phyloP scores from a whole-genome alignment of 2,113 vertebrate species.

The Formicarius rufipectus region DNA sequence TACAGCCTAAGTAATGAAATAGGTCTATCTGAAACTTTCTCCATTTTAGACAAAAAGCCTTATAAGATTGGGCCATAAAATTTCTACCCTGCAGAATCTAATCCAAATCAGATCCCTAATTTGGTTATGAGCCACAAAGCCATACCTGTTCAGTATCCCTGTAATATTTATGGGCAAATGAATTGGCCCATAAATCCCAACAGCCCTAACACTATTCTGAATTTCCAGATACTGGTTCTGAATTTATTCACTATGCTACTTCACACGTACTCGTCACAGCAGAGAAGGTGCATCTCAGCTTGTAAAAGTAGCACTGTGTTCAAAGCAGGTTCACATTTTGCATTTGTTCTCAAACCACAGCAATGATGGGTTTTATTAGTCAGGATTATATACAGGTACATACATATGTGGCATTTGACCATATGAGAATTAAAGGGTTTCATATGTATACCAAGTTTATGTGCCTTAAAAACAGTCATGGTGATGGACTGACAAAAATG shows the following conservation, averaged over 20 bases:
- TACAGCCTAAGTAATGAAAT: background rate
- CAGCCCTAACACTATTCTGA: background rate
- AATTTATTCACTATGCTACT: background rate
- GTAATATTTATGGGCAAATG: background rate
- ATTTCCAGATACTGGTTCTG: background rate
- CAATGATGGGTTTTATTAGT: background rate
- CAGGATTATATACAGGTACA: background rate
- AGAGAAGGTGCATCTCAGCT: background rate
- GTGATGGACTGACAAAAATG: background rate
- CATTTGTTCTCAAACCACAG: slow-evolving; percentile 17
- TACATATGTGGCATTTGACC: background rate
- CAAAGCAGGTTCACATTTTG: background rate
- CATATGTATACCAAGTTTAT: background rate
- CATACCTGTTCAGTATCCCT: background rate
- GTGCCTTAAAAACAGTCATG: background rate
- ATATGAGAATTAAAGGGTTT: background rate
- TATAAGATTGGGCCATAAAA: background rate
- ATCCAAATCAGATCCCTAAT: background rate
- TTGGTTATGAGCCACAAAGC: background rate
- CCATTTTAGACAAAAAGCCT: background rate
- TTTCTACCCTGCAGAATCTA: background rate
- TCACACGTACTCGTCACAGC: background rate
- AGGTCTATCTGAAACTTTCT: background rate
- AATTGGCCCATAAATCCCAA: background rate
- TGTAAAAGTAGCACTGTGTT: background rate